A percentile compares a stretch with the other conserved stretches of the same genome.
Conservation (phyloP, 2,113 vertebrate genomes). For the Heptranchias perlo region DNA sequence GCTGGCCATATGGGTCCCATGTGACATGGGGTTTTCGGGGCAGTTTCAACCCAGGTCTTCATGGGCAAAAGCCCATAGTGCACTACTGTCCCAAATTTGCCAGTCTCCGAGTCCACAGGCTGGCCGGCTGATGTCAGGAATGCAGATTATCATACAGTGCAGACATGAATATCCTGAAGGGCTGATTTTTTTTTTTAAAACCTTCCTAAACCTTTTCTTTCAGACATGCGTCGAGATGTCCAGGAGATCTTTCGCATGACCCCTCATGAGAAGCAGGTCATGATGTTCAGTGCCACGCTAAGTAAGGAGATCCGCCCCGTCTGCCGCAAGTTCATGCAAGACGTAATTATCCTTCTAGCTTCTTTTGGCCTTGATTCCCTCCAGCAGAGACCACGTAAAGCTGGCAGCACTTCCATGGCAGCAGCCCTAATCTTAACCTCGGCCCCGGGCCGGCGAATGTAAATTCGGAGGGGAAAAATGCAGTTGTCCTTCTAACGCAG, state of each 20-base stretch:
- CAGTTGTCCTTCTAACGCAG: neutral
- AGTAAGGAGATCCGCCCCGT: slow-evolving; percentile 77
- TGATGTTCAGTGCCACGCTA: slow-evolving; percentile 82
- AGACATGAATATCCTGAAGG: too few relatives aligned
- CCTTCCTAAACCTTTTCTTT: too few relatives aligned
- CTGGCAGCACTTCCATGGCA: neutral
- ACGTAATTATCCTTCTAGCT: slow-evolving; percentile 66
- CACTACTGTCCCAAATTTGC: too few relatives aligned
- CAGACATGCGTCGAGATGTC: slow-evolving; percentile 77
- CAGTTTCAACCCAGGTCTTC: too few relatives aligned
- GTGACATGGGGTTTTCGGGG: too few relatives aligned
- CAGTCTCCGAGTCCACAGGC: too few relatives aligned
- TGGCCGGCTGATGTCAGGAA: too few relatives aligned
- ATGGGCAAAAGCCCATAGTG: too few relatives aligned
- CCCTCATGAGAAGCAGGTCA: slow-evolving; percentile 78
- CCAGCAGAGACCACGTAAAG: neutral
- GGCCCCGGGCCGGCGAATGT: neutral
- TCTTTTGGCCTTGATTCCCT: slow-evolving; percentile 41
- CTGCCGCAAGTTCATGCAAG: slow-evolving; percentile 83
- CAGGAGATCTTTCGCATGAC: slow-evolving; percentile 81
- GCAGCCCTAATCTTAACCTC: neutral
- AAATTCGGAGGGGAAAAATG: neutral
- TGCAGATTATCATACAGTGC: too few relatives aligned
- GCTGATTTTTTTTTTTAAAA: too few relatives aligned
- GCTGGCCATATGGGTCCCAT: too few relatives aligned